Percentiles rank a stretch among this genome's conserved stretches.
Conservation (phyloP, 2,113 vertebrate species). For the Sialia sialis region DNA sequence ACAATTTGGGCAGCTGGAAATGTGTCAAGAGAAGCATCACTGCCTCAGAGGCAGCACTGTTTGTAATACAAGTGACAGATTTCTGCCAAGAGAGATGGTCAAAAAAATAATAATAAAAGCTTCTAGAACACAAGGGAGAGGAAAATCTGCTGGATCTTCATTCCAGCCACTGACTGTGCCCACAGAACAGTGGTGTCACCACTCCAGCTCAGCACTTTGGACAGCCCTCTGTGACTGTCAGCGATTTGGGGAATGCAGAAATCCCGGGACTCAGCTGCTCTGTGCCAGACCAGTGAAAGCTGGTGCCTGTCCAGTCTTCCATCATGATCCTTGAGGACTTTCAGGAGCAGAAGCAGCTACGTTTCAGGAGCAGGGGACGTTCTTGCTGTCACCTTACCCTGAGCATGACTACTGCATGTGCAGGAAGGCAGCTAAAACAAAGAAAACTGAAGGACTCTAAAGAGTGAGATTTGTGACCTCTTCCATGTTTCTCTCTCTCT, state of each 20-base stretch:
- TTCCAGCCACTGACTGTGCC: not conserved
- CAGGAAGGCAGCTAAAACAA: conserved; percentile 8
- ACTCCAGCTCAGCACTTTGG: not conserved
- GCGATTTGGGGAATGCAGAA: not conserved
- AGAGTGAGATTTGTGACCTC: not conserved
- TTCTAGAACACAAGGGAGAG: not conserved
- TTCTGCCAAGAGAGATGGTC: not conserved
- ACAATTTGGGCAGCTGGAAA: not conserved
- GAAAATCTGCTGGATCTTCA: not conserved
- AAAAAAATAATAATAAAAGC: not conserved
- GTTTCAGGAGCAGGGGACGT: not conserved
- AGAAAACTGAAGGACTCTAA: not conserved
- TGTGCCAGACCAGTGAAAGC: not conserved
- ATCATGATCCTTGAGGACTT: not conserved
- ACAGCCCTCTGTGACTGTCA: not conserved
- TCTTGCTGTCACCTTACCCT: not conserved
- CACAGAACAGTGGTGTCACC: not conserved
- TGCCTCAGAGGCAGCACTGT: not conserved
- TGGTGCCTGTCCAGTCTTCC: not conserved
- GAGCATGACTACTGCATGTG: not conserved
- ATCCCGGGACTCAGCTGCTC: not conserved
- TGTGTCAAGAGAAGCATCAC: not conserved
- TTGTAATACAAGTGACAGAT: not conserved
- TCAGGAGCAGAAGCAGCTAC: not conserved
- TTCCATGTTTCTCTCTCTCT: not conserved